A percentile compares a stretch with the other conserved stretches of the same genome.
phyloP scores from a whole-genome alignment of 2,888 invertebrate species.

The Erebia aethiops region DNA sequence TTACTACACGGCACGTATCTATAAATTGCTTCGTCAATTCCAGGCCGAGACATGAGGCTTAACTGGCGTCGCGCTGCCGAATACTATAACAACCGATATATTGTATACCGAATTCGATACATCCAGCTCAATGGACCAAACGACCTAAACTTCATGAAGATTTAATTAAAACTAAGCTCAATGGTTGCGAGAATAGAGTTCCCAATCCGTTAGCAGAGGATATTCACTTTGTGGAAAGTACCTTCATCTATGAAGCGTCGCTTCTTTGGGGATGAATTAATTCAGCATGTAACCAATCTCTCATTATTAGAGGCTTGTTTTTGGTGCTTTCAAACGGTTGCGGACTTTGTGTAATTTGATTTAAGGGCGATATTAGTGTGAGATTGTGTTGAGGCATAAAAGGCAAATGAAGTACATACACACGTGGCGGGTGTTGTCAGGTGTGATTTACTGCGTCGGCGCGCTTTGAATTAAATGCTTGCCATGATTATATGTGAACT shows the following conservation, averaged over 20 bases:
- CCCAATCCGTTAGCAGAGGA: constrained; percentile 18
- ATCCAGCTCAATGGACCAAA: constrained; percentile 18
- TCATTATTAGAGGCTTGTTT: constrained; percentile 48
- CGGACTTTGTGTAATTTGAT: constrained; percentile 26
- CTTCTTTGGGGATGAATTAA: constrained; percentile 47
- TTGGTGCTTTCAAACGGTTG: constrained; percentile 31
- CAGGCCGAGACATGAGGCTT: constrained; percentile 35
- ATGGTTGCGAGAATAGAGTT: constrained; percentile 20
- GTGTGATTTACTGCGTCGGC: constrained; percentile 50
- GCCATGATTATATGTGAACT: constrained; percentile 47
- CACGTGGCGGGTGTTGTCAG: constrained; percentile 45
- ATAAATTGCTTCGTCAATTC: constrained; percentile 44
- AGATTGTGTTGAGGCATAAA: constrained; percentile 32
- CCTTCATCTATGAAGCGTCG: constrained; percentile 27
- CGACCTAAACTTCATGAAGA: constrained; percentile 4
- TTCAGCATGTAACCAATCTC: constrained; percentile 52
- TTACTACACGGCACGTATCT: constrained; percentile 25
- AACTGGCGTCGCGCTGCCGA: constrained; percentile 35
- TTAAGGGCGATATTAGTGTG: constrained; percentile 42
- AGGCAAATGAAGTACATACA: constrained; percentile 45
- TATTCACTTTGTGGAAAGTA: constrained; percentile 12
- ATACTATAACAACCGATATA: constrained; percentile 40
- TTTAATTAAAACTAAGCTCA: constrained; percentile 15
- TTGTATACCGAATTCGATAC: constrained; percentile 31
- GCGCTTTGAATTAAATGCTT: constrained; percentile 40